Evolutionary conservation across 2,797 vertebrate species (phyloP).

Genomic region (Liasis olivaceus): DNA sequence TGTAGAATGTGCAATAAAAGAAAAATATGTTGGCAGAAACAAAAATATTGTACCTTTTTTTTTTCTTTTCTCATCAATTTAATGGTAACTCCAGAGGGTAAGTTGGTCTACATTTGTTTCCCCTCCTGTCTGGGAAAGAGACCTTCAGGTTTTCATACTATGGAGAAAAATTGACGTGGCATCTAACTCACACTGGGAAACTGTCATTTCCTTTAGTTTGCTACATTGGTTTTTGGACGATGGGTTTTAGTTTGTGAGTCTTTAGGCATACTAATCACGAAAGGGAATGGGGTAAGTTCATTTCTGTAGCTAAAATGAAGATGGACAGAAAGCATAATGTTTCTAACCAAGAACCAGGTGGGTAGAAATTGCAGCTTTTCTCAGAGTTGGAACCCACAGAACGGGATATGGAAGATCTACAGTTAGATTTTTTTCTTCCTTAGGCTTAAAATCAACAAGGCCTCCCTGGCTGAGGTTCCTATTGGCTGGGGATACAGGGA

Average conservation of each 20-base stretch:
- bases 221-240: background rate
- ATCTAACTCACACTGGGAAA: background rate
- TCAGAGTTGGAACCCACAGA: constrained; percentile 23
- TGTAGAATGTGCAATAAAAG: background rate
- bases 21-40: constrained; percentile 19
- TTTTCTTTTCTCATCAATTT: background rate
- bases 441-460: background rate
- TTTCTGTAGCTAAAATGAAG: background rate
- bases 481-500: background rate
- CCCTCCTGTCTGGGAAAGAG: background rate
- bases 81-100: background rate
- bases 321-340: background rate
- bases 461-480: background rate
- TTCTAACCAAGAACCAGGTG: background rate
- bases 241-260: background rate
- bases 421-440: background rate
- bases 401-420: background rate
- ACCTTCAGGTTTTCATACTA: rapidly evolving
- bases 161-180: rapidly evolving
- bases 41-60: background rate
- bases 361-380: constrained; percentile 12
- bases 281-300: constrained; percentile 5
- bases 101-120: background rate
- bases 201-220: background rate
- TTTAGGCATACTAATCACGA: background rate